Percentiles rank a stretch among this genome's conserved stretches.
Conservation (phyloP, 2,797 vertebrate species). For the Parauchenoglanis ngamensis region DNA sequence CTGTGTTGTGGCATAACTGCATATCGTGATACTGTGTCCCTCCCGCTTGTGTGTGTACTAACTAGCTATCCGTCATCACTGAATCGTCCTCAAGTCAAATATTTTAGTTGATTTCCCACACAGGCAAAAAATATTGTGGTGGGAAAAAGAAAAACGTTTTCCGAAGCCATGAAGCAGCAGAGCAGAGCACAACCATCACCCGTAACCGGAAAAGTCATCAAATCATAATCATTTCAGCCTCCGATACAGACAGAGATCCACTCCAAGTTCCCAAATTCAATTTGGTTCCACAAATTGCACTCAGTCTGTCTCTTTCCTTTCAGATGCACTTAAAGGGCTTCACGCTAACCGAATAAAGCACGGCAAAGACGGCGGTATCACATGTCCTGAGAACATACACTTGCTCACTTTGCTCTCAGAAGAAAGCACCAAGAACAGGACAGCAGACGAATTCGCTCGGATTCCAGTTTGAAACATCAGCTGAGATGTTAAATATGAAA, state of each 20-base stretch:
- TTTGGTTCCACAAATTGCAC: conserved; percentile 59
- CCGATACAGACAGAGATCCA: conserved; percentile 47
- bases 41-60: background rate
- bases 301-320: conserved; percentile 52
- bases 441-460: background rate
- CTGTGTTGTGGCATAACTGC: background rate
- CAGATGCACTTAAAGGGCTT: conserved; percentile 58
- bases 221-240: conserved; percentile 24
- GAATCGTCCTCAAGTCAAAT: background rate
- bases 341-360: conserved; percentile 52
- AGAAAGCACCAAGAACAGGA: conserved; percentile 3
- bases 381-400: conserved; percentile 38
- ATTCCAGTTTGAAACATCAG: background rate
- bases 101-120: background rate
- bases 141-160: background rate
- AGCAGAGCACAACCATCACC: conserved; percentile 27
- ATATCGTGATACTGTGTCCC: no score
- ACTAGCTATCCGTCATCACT: background rate
- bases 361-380: conserved; percentile 37
- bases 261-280: conserved; percentile 61
- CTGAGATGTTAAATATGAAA: background rate
- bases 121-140: background rate
- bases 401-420: conserved; percentile 2
- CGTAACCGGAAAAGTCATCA: conserved; percentile 39
- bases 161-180: background rate